Evolutionary conservation across 2,797 vertebrate species (phyloP).

Genomic region (Oceanodroma leucorhoa): DNA sequence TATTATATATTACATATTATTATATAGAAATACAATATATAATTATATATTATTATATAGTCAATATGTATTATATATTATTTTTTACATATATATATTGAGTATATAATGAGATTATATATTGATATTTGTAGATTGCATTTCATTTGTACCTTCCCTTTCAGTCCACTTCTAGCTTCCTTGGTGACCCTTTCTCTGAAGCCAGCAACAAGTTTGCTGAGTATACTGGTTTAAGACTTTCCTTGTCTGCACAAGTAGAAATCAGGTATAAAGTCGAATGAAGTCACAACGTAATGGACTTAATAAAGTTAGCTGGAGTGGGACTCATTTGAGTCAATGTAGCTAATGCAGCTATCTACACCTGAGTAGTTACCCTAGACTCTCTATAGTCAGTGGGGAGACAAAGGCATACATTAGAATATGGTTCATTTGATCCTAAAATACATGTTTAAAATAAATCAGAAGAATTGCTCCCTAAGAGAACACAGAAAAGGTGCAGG

Average conservation of each 20-base stretch:
- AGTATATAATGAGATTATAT: neutral
- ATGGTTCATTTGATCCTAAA: neutral
- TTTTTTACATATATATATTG: no score
- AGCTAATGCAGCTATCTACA: neutral
- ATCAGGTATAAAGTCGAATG: neutral
- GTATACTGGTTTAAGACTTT: neutral
- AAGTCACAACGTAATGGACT: neutral
- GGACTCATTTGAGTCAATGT: neutral
- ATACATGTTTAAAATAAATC: neutral
- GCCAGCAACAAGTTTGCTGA: neutral
- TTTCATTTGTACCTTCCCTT: neutral
- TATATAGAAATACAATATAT: no score
- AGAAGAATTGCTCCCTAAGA: neutral
- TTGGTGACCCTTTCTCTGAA: neutral
- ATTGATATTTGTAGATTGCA: neutral
- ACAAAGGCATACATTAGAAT: neutral
- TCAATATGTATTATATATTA: no score
- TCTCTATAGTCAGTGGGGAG: neutral
- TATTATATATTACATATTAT: no score
- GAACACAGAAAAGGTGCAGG: neutral
- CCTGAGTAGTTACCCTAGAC: neutral
- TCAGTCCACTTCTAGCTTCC: neutral
- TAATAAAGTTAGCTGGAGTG: neutral
- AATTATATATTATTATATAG: no score
- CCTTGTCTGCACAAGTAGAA: neutral